Evolutionary conservation across 1,140 invertebrate species (phyloP).

Genomic region (Pseudomyrmex concolor): DNA sequence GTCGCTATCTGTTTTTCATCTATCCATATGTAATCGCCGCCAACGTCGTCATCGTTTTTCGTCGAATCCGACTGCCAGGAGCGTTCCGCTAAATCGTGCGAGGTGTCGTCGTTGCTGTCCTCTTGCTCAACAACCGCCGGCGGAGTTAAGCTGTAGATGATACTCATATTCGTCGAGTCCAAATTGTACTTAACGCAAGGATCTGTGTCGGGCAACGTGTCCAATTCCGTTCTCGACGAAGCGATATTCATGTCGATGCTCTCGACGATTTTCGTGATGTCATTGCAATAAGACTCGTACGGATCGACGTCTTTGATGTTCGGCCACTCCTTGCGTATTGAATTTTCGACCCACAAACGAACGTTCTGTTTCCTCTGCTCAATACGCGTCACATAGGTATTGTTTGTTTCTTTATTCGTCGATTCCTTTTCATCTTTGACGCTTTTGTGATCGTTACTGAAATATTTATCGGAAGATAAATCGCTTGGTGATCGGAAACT

Average conservation of each 20-base stretch:
- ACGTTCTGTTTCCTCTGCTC: slow-evolving; percentile 9
- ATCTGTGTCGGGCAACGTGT: slow-evolving; percentile 68
- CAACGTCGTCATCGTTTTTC: slow-evolving; percentile 7
- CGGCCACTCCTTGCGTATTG: background rate
- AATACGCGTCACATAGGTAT: background rate
- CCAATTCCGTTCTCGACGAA: slow-evolving; percentile 68
- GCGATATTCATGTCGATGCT: slow-evolving; percentile 75
- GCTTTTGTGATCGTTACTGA: background rate
- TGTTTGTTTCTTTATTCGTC: background rate
- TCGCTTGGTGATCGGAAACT: background rate
- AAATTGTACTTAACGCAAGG: slow-evolving; percentile 77
- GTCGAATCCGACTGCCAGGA: slow-evolving; percentile 31
- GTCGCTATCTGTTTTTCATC: background rate
- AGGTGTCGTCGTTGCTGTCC: background rate
- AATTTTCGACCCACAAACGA: slow-evolving; percentile 17
- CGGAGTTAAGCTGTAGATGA: slow-evolving; percentile 81
- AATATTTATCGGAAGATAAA: slow-evolving; percentile 16
- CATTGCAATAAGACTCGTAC: slow-evolving; percentile 29
- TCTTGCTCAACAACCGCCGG: slow-evolving; percentile 41
- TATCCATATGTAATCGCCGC: slow-evolving; percentile 43
- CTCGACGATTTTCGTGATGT: slow-evolving; percentile 74
- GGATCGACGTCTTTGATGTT: background rate
- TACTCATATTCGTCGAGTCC: slow-evolving; percentile 75
- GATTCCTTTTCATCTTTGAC: background rate
- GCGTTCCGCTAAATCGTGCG: slow-evolving; percentile 12